Conservation (phyloP, 2,888 invertebrate species). For the Rotaria socialis region DNA sequence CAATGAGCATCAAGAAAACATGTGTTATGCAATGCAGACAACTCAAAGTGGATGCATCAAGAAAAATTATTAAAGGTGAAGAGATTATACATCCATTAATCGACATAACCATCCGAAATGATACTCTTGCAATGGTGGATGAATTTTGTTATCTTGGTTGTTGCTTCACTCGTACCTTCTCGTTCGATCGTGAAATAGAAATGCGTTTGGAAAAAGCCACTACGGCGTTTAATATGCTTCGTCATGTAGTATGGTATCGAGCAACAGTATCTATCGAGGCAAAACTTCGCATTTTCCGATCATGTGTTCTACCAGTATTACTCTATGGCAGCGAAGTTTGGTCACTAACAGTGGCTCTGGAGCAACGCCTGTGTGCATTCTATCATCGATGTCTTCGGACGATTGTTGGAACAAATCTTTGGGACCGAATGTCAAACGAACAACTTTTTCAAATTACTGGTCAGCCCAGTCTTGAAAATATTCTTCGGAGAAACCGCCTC, state of each 20-base stretch:
- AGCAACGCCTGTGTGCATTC: not conserved
- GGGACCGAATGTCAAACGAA: not conserved
- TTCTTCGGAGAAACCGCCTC: not conserved
- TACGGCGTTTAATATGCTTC: not conserved
- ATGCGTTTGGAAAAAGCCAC: not conserved
- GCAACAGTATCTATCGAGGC: not conserved
- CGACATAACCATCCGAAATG: not conserved
- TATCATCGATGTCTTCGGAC: not conserved
- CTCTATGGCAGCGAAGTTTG: not conserved
- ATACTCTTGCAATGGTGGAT: not conserved
- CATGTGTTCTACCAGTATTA: not conserved
- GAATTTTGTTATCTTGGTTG: not conserved
- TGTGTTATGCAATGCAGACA: not conserved
- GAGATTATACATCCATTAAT: not conserved
- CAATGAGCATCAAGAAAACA: conserved; percentile 16
- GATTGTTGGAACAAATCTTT: not conserved
- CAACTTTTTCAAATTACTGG: not conserved
- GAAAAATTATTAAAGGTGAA: not conserved
- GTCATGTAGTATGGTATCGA: not conserved
- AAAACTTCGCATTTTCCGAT: not conserved
- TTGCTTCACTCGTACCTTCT: not conserved
- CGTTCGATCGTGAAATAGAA: not conserved
- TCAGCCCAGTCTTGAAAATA: not conserved
- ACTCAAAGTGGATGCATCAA: not conserved
- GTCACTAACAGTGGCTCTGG: not conserved